Base-by-base conservation (phyloP, 2,797 vertebrate genomes). In the Trachops cirrhosus region DNA sequence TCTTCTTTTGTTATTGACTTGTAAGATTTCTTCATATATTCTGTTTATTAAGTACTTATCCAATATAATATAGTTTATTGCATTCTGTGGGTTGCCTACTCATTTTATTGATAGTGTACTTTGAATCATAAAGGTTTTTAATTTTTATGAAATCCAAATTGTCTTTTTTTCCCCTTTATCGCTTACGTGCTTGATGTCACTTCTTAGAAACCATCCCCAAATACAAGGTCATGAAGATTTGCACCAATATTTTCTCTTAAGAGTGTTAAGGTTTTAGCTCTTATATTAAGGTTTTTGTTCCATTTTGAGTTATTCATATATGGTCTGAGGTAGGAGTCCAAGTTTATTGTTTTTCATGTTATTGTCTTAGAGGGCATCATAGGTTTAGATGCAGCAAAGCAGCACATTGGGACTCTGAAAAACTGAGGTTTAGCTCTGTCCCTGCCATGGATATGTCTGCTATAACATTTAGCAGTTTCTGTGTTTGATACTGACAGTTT, bases 151-250 rank as follows among this genome's bases (percentile, higher is more conserved):
- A 70, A 71, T 75, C 14, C 48, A 37, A 19, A 54, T 32, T 78
- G 59, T 59, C 12, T 37, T 34, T n/a, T n/a, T 39, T 57, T 34
- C 37, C 29, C 37, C 34, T 78, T 52, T 41, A 46, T 74, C 48
- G 62, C 24, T 57, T 93, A 32, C 32, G 52, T 73, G 26, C 89
- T 89, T 57, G 29, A 22, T 89, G 52, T 86, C 48, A 73, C 29
- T 57, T 89, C n/a, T 73, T 39, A 78, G 32, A 95, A 67, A 54
- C 15, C 57, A n/a, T 29, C 78, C 22, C n/a, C 73, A 85, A 64
- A 90, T 80, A 37, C 57, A 93, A 57, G n/a, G 91, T 68, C 75
- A 50, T 22, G 19, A 95, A 90, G 37, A 79, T 64, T 84, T 71
- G 59, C 68, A 54, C 15, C 11, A 48, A 54, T 62, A 26, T 73